These are phyloP conservation scores for Pleuronectes platessa DNA, from an alignment of 2,113 vertebrate genomes.

Conservation along the genomic window DNA sequence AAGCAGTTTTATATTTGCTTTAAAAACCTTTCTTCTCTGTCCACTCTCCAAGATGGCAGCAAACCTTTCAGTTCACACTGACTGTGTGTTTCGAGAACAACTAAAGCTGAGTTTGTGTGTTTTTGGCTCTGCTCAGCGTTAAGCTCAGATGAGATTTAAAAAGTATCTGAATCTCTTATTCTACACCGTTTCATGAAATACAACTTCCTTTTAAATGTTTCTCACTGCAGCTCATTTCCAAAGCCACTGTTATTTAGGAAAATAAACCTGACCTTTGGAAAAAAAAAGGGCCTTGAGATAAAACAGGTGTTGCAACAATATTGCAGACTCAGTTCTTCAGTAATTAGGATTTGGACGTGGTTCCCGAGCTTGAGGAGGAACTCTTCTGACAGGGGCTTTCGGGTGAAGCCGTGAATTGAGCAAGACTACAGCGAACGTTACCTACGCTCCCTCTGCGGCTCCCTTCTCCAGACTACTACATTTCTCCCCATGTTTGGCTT, in stretches of 20 bases:
- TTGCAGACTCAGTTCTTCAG: slow-evolving; percentile 36
- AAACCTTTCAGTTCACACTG: slow-evolving; percentile 19
- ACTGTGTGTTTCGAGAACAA: slow-evolving; percentile 14
- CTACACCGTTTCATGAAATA: slow-evolving; percentile 11
- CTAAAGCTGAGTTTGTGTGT: slow-evolving; percentile 30
- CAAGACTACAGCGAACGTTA: slow-evolving; percentile 67
- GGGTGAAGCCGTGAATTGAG: slow-evolving; percentile 69
- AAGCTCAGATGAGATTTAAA: slow-evolving; percentile 11
- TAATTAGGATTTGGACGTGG: slow-evolving; percentile 67
- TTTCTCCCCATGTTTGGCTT: slow-evolving; percentile 80
- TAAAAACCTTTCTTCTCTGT: neutral
- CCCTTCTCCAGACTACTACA: slow-evolving; percentile 74
- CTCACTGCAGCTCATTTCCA: slow-evolving; percentile 23
- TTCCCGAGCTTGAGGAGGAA: slow-evolving; percentile 58
- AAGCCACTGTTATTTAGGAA: slow-evolving; percentile 27
- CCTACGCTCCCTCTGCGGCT: slow-evolving; percentile 61
- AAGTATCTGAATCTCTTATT: slow-evolving; percentile 8
- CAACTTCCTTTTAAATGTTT: slow-evolving; percentile 11
- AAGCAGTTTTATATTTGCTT: neutral
- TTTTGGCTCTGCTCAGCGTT: slow-evolving; percentile 26
- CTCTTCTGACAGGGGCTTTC: slow-evolving; percentile 70
- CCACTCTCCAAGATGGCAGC: too few species aligned
- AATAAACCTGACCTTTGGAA: slow-evolving; percentile 40
- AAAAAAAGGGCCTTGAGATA: slow-evolving; percentile 41
- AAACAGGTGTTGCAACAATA: slow-evolving; percentile 54